Base-by-base conservation (phyloP, 2,888 invertebrate genomes). In the Aelia acuminata region DNA sequence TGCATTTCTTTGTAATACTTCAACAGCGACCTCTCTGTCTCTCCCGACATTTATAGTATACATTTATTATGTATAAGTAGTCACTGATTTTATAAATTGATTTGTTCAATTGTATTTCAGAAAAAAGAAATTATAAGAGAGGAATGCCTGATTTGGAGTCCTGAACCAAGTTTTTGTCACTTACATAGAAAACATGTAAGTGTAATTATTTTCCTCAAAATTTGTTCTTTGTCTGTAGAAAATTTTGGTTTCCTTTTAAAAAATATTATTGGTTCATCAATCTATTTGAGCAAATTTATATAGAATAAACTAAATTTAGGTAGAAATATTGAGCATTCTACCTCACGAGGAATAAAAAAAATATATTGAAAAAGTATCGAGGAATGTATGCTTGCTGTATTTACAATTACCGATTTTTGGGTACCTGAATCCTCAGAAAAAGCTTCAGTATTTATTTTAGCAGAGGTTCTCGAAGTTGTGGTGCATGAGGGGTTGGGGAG, bases 161-260 rank as follows among this genome's bases (percentile, higher is more conserved):
- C 63, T 20, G 18, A 35, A 35, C 20, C 2, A 70, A 70, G 63
- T 35, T 70, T 5, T 35, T 35, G 63, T 35, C 35, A 35, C 18
- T 35, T 70, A 7, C 43, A 47, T 26, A 80, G 80, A 47, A 47
- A 80, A n/a, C 80, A 80, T 80, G 80, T 80, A 13, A 80, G 80
- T 80, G 43, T 80, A 39, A 80, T 43, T 0, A 7, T 80, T 80
- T 70, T 35, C 8, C 18, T 35, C 7, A 3, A 70, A 31, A 35
- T 70, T 35, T 0, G 26, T 70, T 70, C 7, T 18, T 70, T 70
- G n/a, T n/a, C n/a, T 70, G 5, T 20, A 35, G 3, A 1, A 18
- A 1, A 70, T 18, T 70, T 20, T 57, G 22, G 13, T 57, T 26
- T 57, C 26, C 26, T 26, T 57, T 57, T 26, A 26, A 57, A 43